phyloP scores from a whole-genome alignment of 2,113 vertebrate genomes.

The Progne subis region DNA sequence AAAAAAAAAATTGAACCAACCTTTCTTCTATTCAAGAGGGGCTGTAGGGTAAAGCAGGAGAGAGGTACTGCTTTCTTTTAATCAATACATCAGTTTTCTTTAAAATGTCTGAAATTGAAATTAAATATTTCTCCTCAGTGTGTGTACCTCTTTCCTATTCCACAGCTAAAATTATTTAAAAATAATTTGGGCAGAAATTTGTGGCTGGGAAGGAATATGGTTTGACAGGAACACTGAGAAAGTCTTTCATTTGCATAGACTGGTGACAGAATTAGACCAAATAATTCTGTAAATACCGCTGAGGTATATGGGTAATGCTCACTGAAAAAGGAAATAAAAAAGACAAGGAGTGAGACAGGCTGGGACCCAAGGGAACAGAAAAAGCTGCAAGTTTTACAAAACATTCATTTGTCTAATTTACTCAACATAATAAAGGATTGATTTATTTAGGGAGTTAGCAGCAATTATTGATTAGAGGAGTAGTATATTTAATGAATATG shows the following conservation, averaged over 20 bases:
- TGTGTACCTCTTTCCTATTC: background rate
- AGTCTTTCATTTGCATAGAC: background rate
- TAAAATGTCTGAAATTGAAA: background rate
- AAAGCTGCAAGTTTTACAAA: conserved; percentile 73
- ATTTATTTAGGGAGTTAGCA: conserved; percentile 58
- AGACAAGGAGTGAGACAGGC: conserved; percentile 49
- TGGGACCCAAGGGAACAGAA: conserved; percentile 55
- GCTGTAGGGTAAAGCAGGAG: background rate
- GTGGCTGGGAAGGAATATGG: background rate
- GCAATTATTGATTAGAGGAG: conserved; percentile 70
- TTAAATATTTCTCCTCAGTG: background rate
- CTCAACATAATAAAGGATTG: conserved; percentile 62
- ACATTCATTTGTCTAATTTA: conserved; percentile 77
- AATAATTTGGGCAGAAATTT: background rate
- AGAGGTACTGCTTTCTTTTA: background rate
- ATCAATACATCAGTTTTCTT: background rate
- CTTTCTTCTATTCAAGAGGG: background rate
- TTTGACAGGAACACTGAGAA: background rate
- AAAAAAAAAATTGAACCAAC: background rate
- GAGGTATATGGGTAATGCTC: conserved; percentile 31
- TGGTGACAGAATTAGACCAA: conserved; percentile 14
- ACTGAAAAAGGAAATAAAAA: conserved; percentile 56
- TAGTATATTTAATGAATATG: conserved; percentile 55
- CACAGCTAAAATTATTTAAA: background rate
- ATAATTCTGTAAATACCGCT: conserved; percentile 2